Conservation (phyloP, 2,888 invertebrate genomes). For the Lepidonotus clava region DNA sequence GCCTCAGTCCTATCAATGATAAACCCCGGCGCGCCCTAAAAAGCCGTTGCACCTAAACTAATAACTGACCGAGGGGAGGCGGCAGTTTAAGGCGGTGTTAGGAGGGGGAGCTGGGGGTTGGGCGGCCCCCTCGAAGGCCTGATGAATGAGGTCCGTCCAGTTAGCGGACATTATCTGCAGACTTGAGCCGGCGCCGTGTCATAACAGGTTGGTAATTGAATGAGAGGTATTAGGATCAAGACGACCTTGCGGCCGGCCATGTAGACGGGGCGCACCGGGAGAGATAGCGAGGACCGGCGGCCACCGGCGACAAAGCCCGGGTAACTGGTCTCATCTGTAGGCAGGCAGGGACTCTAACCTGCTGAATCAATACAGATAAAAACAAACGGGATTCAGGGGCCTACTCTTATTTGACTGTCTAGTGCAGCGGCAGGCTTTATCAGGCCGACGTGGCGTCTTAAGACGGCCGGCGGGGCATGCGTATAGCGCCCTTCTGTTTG, state of each 20-base stretch:
- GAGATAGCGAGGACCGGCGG: not conserved
- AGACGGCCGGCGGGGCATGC: not conserved
- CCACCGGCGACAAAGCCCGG: not conserved
- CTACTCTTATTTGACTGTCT: conserved; percentile 42
- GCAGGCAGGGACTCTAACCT: conserved; percentile 32
- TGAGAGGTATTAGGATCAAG: conserved; percentile 10
- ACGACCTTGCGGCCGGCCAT: too few species aligned
- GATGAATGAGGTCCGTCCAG: conserved; percentile 26
- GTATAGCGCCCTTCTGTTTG: not conserved
- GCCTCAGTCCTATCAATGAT: conserved; percentile 25
- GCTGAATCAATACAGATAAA: conserved; percentile 52
- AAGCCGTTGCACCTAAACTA: not conserved
- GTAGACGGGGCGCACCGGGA: not conserved
- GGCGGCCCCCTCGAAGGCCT: not conserved
- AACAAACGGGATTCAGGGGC: not conserved
- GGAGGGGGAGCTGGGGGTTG: not conserved
- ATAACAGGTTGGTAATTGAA: conserved; percentile 35
- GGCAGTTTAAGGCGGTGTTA: not conserved
- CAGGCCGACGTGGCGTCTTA: not conserved
- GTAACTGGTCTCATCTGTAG: conserved; percentile 43
- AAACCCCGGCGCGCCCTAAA: not conserved
- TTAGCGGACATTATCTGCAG: conserved; percentile 29
- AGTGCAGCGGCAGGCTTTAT: conserved; percentile 19
- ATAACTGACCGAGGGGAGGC: not conserved
- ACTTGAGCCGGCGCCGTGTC: not conserved